Evolutionary conservation across 2,113 vertebrate genomes (phyloP), one percentile per base, ranked within the genome.

Genomic region (Aptenodytes forsteri): DNA sequence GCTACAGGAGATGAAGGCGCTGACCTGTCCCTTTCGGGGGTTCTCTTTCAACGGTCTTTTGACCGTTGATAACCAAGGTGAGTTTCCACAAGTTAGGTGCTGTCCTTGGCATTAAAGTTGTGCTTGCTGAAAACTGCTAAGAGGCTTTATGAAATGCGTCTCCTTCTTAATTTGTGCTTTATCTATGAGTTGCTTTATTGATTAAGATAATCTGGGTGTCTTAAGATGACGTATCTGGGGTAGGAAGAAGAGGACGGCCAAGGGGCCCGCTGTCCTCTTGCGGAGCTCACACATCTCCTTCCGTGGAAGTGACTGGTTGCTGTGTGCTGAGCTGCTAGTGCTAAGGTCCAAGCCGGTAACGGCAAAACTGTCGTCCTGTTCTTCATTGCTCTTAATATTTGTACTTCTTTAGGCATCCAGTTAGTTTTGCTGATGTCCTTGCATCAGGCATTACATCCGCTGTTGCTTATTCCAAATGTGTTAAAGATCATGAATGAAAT

Each of bases 401-500:
- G 10, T 25, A 8, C 16, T 50, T 46, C 20, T 49, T 29, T 14
- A 80, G 67, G 19, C 32, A 36, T 61, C 36, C 3, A 15, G 21
- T 54, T 64, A 36, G 15, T 44, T 44, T n/a, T n/a, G 42, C 50
- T 55, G 55, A 42, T 65, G 21, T 54, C 21, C 12, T 52, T 64
- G n/a, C 2, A 5, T 27, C 15, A 10, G 25, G 3, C 23, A 12
- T 44, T 49, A 14, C 2, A 3, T 59, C 59, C 1, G 8, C 4
- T 70, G 7, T 27, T 58, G 26, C 20, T 52, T 64, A 9, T 67
- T 61, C 32, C n/a, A 25, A 36, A 46, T 27, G 5, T 11, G 12
- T 56, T 17, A 4, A 50, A 49, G 36, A 16, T 55, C 5, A 13
- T 10, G 10, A 67, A n/a, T 73, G 34, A 44, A 54, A 36, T 44